phyloP scores from a whole-genome alignment of 2,888 invertebrate species.

The Psococerastis gibbosa region DNA sequence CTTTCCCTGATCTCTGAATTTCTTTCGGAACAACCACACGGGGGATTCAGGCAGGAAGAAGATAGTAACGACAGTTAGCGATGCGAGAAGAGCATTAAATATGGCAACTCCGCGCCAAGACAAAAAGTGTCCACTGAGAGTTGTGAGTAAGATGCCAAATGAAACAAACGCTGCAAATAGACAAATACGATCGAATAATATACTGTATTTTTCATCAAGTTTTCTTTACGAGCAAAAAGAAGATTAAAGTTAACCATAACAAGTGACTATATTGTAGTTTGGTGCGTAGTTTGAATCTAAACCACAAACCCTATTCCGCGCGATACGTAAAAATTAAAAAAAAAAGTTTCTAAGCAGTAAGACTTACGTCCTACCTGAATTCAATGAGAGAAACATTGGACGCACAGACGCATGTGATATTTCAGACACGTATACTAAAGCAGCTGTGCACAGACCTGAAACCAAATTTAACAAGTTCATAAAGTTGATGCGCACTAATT shows the following conservation, averaged over 20 bases:
- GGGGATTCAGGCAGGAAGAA: conserved; percentile 36
- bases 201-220: too few relatives aligned
- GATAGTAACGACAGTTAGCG: conserved; percentile 22
- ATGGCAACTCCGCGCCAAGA: conserved; percentile 32
- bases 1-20: conserved; percentile 22
- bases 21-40: conserved; percentile 32
- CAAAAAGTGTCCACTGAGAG: conserved; percentile 29
- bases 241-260: too few relatives aligned
- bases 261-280: too few relatives aligned
- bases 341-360: not conserved
- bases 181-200: too few relatives aligned
- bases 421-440: conserved; percentile 36
- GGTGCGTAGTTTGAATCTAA: too few relatives aligned
- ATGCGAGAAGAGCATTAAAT: conserved; percentile 25
- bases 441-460: conserved; percentile 32
- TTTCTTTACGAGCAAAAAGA: too few relatives aligned
- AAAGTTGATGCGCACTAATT: too few relatives aligned
- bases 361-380: conserved; percentile 22
- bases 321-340: not conserved
- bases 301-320: too few relatives aligned
- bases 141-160: conserved; percentile 35
- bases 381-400: conserved; percentile 34
- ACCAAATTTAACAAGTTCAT: too few relatives aligned
- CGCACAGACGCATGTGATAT: conserved; percentile 32
- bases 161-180: conserved; percentile 29